phyloP scores from a whole-genome alignment of 1,140 invertebrate genomes.

The Tetramorium simillimum region DNA sequence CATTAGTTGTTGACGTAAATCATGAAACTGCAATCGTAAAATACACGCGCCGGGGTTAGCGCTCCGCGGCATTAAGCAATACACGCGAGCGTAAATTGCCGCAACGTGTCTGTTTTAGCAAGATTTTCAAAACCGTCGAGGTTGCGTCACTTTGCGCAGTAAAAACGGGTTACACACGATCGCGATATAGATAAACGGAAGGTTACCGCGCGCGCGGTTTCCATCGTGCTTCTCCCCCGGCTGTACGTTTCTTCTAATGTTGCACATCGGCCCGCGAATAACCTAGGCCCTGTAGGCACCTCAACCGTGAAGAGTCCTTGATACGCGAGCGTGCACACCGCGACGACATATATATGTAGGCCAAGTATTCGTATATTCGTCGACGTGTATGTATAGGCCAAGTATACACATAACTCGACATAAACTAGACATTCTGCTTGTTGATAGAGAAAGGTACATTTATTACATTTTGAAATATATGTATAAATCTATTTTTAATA shows the following conservation, averaged over 20 bases:
- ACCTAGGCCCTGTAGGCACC: constrained; percentile 56
- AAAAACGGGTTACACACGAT: constrained; percentile 35
- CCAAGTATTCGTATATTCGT: neutral
- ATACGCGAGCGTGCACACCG: constrained; percentile 16
- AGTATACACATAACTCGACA: neutral
- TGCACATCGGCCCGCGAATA: constrained; percentile 50
- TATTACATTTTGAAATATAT: neutral
- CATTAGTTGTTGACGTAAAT: constrained; percentile 36
- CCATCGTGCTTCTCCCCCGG: neutral
- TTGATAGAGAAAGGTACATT: neutral
- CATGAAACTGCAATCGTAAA: constrained; percentile 36
- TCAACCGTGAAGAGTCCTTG: constrained; percentile 56
- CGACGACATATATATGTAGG: constrained; percentile 11
- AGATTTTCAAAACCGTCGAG: constrained; percentile 50
- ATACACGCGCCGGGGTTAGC: constrained; percentile 33
- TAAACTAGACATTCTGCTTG: neutral
- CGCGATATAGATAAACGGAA: constrained; percentile 55
- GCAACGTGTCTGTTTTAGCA: constrained; percentile 41
- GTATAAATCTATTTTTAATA: neutral
- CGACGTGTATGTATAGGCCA: neutral
- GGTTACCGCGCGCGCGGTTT: neutral
- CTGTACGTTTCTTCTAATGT: constrained; percentile 32
- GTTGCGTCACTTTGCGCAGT: constrained; percentile 38
- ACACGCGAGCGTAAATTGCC: constrained; percentile 25
- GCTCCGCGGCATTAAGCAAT: constrained; percentile 25